Conservation (phyloP, 2,113 vertebrate genomes). For the Pygoscelis antarcticus region DNA sequence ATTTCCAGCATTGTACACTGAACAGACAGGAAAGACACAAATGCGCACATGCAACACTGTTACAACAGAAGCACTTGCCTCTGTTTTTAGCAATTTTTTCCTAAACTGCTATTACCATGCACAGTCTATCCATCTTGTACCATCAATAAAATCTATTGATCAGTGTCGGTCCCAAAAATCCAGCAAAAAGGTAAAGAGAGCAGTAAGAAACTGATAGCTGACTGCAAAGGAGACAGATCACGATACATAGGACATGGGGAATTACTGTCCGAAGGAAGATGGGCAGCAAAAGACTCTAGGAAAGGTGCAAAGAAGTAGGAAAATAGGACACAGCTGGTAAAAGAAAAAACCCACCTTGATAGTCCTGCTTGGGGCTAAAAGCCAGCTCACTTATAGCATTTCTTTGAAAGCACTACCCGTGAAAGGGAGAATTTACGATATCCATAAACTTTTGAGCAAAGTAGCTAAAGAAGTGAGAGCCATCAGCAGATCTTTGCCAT, state of each 20-base stretch:
- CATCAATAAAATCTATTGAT: neutral
- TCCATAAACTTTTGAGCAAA: neutral
- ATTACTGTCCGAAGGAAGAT: neutral
- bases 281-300: neutral
- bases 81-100: neutral
- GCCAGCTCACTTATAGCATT: neutral
- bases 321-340: neutral
- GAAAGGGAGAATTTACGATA: neutral
- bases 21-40: neutral
- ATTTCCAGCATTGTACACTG: neutral
- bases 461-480: neutral
- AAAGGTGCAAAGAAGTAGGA: neutral
- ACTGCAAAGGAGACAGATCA: neutral
- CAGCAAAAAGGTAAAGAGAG: neutral
- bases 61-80: neutral
- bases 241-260: rapidly evolving
- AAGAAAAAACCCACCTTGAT: neutral
- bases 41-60: rapidly evolving
- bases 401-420: neutral
- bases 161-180: neutral
- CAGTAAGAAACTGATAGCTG: neutral
- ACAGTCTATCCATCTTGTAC: neutral
- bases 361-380: neutral
- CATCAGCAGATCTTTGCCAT: neutral
- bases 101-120: neutral